phyloP scores from a whole-genome alignment of 2,113 vertebrate species.

The Dendrocopos noguchii region DNA sequence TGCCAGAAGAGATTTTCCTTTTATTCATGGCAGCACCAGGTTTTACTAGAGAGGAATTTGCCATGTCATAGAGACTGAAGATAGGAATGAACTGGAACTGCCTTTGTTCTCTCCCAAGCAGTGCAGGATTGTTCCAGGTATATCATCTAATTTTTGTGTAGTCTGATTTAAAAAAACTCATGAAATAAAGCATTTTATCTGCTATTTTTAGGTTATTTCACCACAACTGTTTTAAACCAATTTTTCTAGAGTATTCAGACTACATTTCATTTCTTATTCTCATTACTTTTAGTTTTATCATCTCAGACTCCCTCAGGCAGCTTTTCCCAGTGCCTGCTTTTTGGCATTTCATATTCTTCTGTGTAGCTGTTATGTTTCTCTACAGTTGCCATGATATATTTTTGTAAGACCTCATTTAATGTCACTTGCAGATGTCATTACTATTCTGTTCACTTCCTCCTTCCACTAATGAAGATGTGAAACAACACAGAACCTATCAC shows the following conservation, averaged over 20 bases:
- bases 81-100: not conserved
- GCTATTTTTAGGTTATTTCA: not conserved
- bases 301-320: not conserved
- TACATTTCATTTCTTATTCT: not conserved
- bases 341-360: not conserved
- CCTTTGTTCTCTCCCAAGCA: not conserved
- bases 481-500: not conserved
- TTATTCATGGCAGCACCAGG: not conserved
- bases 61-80: not conserved
- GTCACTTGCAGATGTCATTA: conserved; percentile 33
- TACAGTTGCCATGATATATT: not conserved
- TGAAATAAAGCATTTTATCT: not conserved
- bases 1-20: conserved; percentile 4
- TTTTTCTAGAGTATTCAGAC: conserved; percentile 7
- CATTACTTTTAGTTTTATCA: not conserved
- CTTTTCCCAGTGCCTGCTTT: not conserved
- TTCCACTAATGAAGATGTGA: conserved; percentile 34
- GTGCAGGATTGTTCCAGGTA: not conserved
- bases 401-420: conserved; percentile 16
- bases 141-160: not conserved
- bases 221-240: accelerated
- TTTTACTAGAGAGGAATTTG: not conserved
- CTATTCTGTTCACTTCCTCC: conserved; percentile 16
- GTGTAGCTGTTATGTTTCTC: not conserved
- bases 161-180: not conserved